Percentiles rank a stretch among this genome's conserved stretches.
Conservation (phyloP, 1,140 invertebrate species). For the Cydia amplana region DNA sequence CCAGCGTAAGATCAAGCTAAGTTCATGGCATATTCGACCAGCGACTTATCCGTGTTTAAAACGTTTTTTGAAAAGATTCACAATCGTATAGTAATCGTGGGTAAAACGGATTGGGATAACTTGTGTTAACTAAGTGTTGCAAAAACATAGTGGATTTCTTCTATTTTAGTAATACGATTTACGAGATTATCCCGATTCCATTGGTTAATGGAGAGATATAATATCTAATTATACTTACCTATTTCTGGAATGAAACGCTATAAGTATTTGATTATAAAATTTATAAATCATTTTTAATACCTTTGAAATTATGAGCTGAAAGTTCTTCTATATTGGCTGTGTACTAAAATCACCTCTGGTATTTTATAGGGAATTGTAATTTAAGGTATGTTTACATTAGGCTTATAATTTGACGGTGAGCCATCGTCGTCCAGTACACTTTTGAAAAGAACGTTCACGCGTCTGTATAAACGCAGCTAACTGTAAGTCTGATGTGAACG, state of each 20-base stretch:
- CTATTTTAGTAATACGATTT: too few species aligned
- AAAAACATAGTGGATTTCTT: too few species aligned
- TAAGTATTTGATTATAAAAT: conserved; percentile 44
- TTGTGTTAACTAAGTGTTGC: too few species aligned
- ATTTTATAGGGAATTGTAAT: conserved; percentile 52
- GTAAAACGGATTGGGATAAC: too few species aligned
- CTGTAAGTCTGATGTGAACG: not conserved
- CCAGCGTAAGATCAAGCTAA: too few species aligned
- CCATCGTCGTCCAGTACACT: not conserved
- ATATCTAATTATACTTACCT: conserved; percentile 24
- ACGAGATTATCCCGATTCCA: too few species aligned
- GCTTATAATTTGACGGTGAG: not conserved
- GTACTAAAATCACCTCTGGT: conserved; percentile 67
- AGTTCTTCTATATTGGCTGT: conserved; percentile 67
- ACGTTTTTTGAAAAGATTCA: too few species aligned
- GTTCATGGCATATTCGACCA: too few species aligned
- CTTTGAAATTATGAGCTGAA: conserved; percentile 58
- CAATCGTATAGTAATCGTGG: too few species aligned
- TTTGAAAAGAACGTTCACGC: not conserved
- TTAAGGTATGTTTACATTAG: not conserved
- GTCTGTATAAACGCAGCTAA: not conserved
- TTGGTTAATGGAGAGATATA: too few species aligned
- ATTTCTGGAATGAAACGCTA: conserved; percentile 44
- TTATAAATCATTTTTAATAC: conserved; percentile 42
- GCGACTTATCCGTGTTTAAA: too few species aligned